These are phyloP conservation scores for Carassius carassius DNA, from an alignment of 2,113 vertebrate genomes.

Conservation along the genomic window DNA sequence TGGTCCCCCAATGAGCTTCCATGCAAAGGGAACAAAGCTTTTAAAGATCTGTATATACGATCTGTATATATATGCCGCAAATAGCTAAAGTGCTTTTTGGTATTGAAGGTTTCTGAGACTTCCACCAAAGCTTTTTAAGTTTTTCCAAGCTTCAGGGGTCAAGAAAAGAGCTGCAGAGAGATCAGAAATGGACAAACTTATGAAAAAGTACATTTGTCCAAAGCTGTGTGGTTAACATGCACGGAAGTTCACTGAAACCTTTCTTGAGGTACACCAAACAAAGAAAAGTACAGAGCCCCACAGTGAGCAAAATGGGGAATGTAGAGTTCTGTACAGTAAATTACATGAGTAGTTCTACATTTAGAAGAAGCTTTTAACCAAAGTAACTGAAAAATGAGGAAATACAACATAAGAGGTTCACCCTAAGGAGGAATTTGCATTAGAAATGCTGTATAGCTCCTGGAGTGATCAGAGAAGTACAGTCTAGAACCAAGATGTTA, in stretches of 20 bases:
- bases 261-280: not conserved
- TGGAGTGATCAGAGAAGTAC: not conserved
- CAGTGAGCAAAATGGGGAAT: not conserved
- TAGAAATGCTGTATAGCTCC: not conserved
- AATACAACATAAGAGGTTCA: not conserved
- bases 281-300: not conserved
- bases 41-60: slow-evolving; percentile 67
- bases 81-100: slow-evolving; percentile 43
- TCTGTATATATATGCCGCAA: no score
- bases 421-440: not conserved
- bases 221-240: not conserved
- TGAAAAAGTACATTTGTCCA: not conserved
- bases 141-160: slow-evolving; percentile 11
- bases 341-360: not conserved
- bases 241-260: not conserved
- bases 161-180: not conserved
- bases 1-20: slow-evolving; percentile 58
- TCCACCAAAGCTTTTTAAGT: slow-evolving; percentile 33
- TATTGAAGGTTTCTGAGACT: slow-evolving; percentile 13
- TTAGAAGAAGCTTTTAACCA: not conserved
- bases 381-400: not conserved
- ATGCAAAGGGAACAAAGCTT: slow-evolving; percentile 71
- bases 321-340: not conserved
- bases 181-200: not conserved
- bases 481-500: not conserved